Evolutionary conservation across 2,113 vertebrate genomes (phyloP), one percentile per base, ranked within the genome.

Genomic region (Poecilia latipinna): DNA sequence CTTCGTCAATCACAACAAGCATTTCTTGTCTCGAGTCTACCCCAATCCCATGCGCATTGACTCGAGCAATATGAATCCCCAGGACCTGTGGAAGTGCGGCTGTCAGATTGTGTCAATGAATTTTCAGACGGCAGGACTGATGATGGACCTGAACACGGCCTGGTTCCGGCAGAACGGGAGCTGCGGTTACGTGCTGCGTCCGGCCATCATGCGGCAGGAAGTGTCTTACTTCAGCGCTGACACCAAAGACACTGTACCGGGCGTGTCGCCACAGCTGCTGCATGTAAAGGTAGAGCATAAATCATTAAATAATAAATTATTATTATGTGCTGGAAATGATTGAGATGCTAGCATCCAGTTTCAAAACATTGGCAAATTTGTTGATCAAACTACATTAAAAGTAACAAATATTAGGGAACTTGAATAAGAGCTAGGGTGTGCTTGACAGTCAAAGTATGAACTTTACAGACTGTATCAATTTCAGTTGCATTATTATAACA

Each of bases 61-160:
- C 91, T 98, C 97, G 0, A 97, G 96, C 90, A 98, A 98, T 86
- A 96, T 97, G 96, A 98, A 98, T 89, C 97, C 97, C 60, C 97
- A 97, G 91, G 97, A 98, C 86, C 95, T 97, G 79, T 98, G 97
- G 97, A 98, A 98, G 70, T 97, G 96, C 17, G 97, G 97, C 4
- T 97, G 96, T 86, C 97, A 98, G 84, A 96, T 98, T 13, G 97
- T 98, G 57, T 95, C 96, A 60, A 96, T 98, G 96, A 98, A 98
- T 92, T 98, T 96, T 74, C 97, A 98, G 78, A 98, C 97, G 0
- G 96, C 97, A 0, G 97, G 97, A 8, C 86, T 98, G 77, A 98
- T 97, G 97, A 97, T 98, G 97, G 97, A 98, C 92, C 95, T 98
- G 73, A 97, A 97, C 74, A 95, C 96, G 0, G 96, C 96, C 70